A percentile compares a stretch with the other conserved stretches of the same genome.
phyloP scores from a whole-genome alignment of 2,113 vertebrate species.

The Carlito syrichta region DNA sequence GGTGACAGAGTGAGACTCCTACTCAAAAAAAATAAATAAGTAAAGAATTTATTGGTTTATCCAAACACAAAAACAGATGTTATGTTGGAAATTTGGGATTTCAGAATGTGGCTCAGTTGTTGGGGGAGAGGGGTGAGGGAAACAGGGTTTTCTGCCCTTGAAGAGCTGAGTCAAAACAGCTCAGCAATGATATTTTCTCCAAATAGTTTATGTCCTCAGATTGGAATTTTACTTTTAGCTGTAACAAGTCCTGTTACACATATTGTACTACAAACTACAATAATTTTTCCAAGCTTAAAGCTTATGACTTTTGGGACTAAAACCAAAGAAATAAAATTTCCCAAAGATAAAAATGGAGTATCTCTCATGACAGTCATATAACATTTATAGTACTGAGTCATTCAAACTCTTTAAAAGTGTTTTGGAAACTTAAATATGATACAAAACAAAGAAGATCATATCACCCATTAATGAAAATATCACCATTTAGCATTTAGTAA shows the following conservation, averaged over 20 bases:
- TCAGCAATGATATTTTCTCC: neutral
- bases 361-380: neutral
- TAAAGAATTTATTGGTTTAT: neutral
- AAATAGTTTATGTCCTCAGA: neutral
- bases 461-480: neutral
- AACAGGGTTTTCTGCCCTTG: neutral
- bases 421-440: neutral
- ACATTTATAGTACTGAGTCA: neutral
- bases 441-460: neutral
- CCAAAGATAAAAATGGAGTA: neutral
- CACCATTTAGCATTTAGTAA: neutral
- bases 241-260: neutral
- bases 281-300: neutral
- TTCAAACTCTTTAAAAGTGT: neutral
- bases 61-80: neutral
- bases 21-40: too few species aligned
- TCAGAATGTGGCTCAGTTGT: neutral
- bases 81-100: neutral
- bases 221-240: neutral
- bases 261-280: neutral
- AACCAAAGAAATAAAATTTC: constrained; percentile 34
- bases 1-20: too few species aligned
- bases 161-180: neutral
- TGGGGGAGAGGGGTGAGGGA: too few species aligned
- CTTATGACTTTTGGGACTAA: neutral